Percentiles rank a stretch among this genome's conserved stretches.
Conservation (phyloP, 2,888 invertebrate species). For the Ceramica pisi region DNA sequence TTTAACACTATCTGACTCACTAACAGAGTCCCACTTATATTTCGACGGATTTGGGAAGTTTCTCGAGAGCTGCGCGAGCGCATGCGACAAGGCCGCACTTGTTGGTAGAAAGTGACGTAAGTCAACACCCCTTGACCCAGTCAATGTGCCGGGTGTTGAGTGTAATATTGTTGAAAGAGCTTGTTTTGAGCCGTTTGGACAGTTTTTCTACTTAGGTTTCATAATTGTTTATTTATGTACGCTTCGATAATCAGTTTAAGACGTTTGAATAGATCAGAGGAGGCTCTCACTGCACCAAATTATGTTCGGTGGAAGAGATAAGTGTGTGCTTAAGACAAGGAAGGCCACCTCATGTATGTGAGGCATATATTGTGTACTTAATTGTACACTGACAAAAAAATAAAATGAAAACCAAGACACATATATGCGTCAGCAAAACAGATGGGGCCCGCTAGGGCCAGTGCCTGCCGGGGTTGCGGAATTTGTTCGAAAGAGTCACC, state of each 20-base stretch:
- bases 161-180: slow-evolving; percentile 26
- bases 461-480: too few species aligned
- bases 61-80: slow-evolving; percentile 34
- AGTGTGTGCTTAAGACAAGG: too few species aligned
- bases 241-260: too few species aligned
- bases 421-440: too few species aligned
- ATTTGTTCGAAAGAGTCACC: too few species aligned
- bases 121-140: slow-evolving; percentile 65
- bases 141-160: slow-evolving; percentile 5
- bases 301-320: not conserved
- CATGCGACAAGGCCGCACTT: slow-evolving; percentile 58
- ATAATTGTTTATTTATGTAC: too few species aligned
- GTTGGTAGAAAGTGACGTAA: slow-evolving; percentile 69
- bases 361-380: too few species aligned
- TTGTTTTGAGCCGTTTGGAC: slow-evolving; percentile 2
- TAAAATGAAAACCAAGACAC: too few species aligned
- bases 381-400: too few species aligned
- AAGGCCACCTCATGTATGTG: too few species aligned
- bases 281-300: not conserved
- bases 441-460: too few species aligned
- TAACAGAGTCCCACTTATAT: slow-evolving; percentile 26
- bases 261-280: too few species aligned
- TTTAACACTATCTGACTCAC: not conserved
- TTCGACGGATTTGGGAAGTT: slow-evolving; percentile 44
- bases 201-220: slow-evolving; percentile 11